Percentiles rank a stretch among this genome's conserved stretches.
These are phyloP conservation scores for Penaeus chinensis DNA, from an alignment of 1,140 invertebrate species.

Conservation along the genomic window DNA sequence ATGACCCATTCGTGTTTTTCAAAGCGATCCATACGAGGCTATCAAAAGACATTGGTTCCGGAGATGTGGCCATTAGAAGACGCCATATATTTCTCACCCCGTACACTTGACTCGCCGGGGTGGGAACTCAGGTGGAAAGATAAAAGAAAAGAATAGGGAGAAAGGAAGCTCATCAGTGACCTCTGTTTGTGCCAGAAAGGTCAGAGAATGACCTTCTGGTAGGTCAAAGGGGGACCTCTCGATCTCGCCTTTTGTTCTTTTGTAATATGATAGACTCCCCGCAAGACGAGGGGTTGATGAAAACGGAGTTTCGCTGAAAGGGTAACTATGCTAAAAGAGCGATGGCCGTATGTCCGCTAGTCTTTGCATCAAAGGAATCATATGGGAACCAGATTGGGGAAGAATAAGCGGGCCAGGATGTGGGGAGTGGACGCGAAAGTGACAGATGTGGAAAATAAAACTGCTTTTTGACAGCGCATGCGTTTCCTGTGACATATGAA, in stretches of 20 bases:
- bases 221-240: slow-evolving; percentile 10
- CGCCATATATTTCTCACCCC: not conserved
- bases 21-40: too few species aligned
- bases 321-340: slow-evolving; percentile 4
- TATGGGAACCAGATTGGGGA: too few species aligned
- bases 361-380: not conserved
- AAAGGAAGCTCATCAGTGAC: slow-evolving; percentile 41
- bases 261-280: slow-evolving; percentile 14
- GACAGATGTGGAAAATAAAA: too few species aligned
- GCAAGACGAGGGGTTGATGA: not conserved
- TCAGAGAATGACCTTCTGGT: slow-evolving; percentile 30
- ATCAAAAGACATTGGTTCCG: too few species aligned
- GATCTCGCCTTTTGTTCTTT: not conserved
- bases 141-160: slow-evolving; percentile 32
- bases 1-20: too few species aligned
- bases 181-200: slow-evolving; percentile 41
- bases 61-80: not conserved
- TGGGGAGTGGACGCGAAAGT: too few species aligned
- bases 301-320: not conserved
- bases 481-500: too few species aligned
- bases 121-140: slow-evolving; percentile 32
- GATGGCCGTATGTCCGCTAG: not conserved
- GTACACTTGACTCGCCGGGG: not conserved
- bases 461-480: too few species aligned
- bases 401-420: not conserved